Evolutionary conservation across 2,888 invertebrate genomes (phyloP), one percentile per base, ranked within the genome.

Genomic region (Anthoptus insignis): DNA sequence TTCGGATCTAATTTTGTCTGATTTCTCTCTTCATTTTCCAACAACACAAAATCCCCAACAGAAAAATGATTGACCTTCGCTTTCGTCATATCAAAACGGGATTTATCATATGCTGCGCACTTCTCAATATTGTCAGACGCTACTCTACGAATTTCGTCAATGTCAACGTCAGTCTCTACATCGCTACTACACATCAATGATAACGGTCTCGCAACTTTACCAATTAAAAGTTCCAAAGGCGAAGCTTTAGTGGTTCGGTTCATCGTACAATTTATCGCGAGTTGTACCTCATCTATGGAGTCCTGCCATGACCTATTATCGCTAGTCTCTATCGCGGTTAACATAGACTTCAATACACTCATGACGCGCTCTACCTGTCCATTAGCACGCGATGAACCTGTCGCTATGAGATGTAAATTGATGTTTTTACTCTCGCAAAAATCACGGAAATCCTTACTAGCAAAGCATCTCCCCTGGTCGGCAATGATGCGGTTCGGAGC

Each of bases 151-250:
- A 69, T 21, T 0, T 45, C n/a, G 0, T 59, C 32, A 1, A 70
- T 11, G 59, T 72, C 39, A 19, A 71, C 45, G 1, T 37, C 50
- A 21, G 29, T 24, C 13, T 68, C 61, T 19, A 11, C 42, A 32
- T 52, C 45, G 21, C 66, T 54, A 16, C n/a, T n/a, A 8, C 34
- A 3, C 59, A 72, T 50, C 11, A 76, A 47, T 6, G 29, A 11
- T 9, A 74, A 19, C 0, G 74, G 74, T 32, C 73, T 42, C 6
- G 73, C 68, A 6, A 80, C 45, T n/a, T 56, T 66, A 0, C 76
- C 76, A 0, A 81, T 72, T 1, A 81, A 8, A 0, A 76, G 27
- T 16, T 83, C 79, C 0, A 81, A 56, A 0, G 75, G 77, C 32
- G 71, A 73, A 0, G 75, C 65, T 52, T 73, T 75, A 0, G 76